A percentile compares a stretch with the other conserved stretches of the same genome.
phyloP scores from a whole-genome alignment of 2,797 vertebrate species.

The Pseudopleuronectes americanus region DNA sequence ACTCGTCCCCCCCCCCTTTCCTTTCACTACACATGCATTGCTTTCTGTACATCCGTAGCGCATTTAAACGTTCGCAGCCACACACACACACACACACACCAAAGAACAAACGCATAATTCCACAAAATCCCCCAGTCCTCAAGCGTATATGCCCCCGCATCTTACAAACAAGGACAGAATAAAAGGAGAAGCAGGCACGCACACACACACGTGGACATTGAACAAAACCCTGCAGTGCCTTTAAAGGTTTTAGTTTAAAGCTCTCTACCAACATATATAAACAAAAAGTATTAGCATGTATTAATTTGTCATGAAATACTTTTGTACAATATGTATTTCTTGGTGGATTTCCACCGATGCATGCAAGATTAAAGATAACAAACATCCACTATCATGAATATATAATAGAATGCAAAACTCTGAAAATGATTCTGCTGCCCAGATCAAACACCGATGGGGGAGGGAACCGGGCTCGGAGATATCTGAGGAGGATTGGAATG shows the following conservation, averaged over 20 bases:
- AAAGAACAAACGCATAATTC: conserved; percentile 51
- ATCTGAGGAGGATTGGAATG: background rate
- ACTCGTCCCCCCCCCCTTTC: background rate
- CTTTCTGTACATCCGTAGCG: background rate
- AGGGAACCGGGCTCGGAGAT: background rate
- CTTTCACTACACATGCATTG: background rate
- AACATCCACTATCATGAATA: background rate
- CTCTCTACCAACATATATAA: conserved; percentile 20
- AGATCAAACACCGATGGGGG: background rate
- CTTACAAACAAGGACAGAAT: conserved; percentile 25
- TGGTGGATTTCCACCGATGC: background rate
- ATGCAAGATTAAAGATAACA: background rate
- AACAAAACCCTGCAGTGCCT: conserved; percentile 32
- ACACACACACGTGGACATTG: conserved; percentile 16
- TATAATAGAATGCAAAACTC: background rate
- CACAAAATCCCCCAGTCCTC: conserved; percentile 47
- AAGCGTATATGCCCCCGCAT: conserved; percentile 53
- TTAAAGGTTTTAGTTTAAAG: conserved; percentile 31
- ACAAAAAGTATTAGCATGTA: conserved; percentile 24
- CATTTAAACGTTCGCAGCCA: conserved; percentile 17
- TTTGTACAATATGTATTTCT: background rate
- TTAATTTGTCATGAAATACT: conserved; percentile 3
- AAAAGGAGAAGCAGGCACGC: conserved; percentile 36
- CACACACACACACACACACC: conserved; percentile 7
- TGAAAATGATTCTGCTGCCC: background rate